Evolutionary conservation across 1,140 invertebrate genomes (phyloP), one percentile per base, ranked within the genome.

Genomic region (Ectropis grisescens): DNA sequence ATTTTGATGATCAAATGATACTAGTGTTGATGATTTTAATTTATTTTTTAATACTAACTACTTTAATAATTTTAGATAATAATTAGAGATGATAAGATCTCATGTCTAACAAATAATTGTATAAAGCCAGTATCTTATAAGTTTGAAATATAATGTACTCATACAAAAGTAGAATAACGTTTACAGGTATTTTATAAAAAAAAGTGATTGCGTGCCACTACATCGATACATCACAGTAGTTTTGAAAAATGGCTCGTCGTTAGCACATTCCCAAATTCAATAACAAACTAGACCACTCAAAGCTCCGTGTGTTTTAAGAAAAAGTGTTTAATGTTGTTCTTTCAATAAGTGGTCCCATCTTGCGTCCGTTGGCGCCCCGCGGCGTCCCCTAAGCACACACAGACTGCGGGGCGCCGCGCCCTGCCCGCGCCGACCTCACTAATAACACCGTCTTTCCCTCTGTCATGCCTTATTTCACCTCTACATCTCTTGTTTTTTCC

Each of bases 361-460:
- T n/a, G n/a, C n/a, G n/a, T n/a, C n/a, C n/a, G n/a, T n/a, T 33
- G 56, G 58, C 61, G 48, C 62, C 79, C 78, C 56, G 65, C 47
- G 37, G 74, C 22, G 64, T 31, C 29, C 37, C 57, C 71, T 78
- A 81, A 82, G 70, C 75, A 83, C 70, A 83, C 75, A 66, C 79
- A 83, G 81, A 83, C 81, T 62, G 81, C 81, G 78, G 81, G 81
- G 68, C 79, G 81, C 78, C 80, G 59, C 56, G 47, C 60, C 62
- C 58, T 55, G 55, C 61, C 62, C 52, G 41, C 53, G 41, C 55
- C 50, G 59, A 55, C 49, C 54, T 32, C 37, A 68, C 70, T 69
- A 80, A 72, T 76, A 79, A 75, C 67, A 70, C 58, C 54, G 55
- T 72, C 65, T 75, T 75, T 68, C 65, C 71, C 68, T 79, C 52